Percentiles rank a stretch among this genome's conserved stretches.
Evolutionary conservation across 2,888 invertebrate species (phyloP).

Genomic region (Meganola albula): DNA sequence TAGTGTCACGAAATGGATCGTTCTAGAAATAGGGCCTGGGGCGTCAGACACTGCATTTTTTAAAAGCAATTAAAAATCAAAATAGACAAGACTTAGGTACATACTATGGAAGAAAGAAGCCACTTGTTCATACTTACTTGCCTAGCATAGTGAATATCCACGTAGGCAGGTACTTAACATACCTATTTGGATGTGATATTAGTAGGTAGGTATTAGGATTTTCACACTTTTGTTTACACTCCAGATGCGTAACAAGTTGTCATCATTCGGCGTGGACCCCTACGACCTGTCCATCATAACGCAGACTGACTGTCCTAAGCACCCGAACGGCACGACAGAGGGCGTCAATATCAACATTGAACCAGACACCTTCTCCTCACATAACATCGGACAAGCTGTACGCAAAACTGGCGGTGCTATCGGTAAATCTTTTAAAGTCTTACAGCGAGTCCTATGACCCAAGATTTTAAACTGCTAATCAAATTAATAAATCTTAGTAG

Average conservation of each 20-base stretch:
- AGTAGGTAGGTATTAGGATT: too few species aligned
- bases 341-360: conserved; percentile 84
- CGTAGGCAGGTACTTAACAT: too few species aligned
- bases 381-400: conserved; percentile 84
- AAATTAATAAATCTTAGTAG: too few species aligned
- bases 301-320: conserved; percentile 82
- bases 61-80: too few species aligned
- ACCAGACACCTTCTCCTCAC: conserved; percentile 85
- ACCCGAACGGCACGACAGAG: conserved; percentile 73
- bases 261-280: conserved; percentile 83
- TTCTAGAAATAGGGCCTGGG: too few species aligned
- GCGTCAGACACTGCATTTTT: too few species aligned
- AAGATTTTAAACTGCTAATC: too few species aligned
- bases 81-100: too few species aligned
- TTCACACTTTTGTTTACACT: too few species aligned
- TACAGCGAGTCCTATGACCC: too few species aligned
- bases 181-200: not conserved
- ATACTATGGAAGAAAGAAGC: not conserved
- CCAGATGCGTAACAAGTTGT: conserved; percentile 80
- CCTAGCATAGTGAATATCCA: too few species aligned
- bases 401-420: conserved; percentile 84
- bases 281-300: conserved; percentile 85
- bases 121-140: too few species aligned
- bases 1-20: not conserved
- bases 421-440: conserved; percentile 71